Percentiles rank a stretch among this genome's conserved stretches.
Evolutionary conservation across 2,888 invertebrate species (phyloP).

Genomic region (Drosophila maculinotata): DNA sequence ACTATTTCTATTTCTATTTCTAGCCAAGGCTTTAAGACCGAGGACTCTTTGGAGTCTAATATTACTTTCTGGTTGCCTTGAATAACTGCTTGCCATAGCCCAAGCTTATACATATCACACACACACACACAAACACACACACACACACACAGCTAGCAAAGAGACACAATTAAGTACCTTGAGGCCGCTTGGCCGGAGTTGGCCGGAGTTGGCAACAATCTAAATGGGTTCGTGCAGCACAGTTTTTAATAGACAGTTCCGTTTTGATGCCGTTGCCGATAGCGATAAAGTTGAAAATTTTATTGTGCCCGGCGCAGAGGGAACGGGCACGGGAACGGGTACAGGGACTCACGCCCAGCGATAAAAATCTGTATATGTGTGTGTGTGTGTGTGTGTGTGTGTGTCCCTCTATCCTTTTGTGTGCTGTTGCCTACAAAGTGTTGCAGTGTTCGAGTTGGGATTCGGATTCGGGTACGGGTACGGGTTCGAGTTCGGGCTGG

Average conservation of each 20-base stretch:
- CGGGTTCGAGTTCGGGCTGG: conserved; percentile 8
- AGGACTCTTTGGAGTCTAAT: too few species aligned
- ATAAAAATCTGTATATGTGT: conserved; percentile 56
- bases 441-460: conserved; percentile 5
- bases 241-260: conserved; percentile 72
- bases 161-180: conserved; percentile 12
- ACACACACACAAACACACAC: not conserved
- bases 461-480: conserved; percentile 6
- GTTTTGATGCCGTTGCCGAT: conserved; percentile 64
- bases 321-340: conserved; percentile 10
- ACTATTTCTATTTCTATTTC: too few species aligned
- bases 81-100: too few species aligned
- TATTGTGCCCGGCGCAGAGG: conserved; percentile 47
- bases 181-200: not conserved
- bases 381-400: conserved; percentile 10
- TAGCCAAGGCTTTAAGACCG: too few species aligned
- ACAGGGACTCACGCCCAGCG: conserved; percentile 54
- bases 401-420: conserved; percentile 50
- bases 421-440: conserved; percentile 15
- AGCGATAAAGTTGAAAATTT: conserved; percentile 73
- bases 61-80: too few species aligned
- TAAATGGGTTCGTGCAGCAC: conserved; percentile 42
- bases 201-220: conserved; percentile 19
- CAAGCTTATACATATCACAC: not conserved
- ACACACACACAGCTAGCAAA: not conserved